Evolutionary conservation across 2,113 vertebrate species (phyloP), one percentile per base, ranked within the genome.

Genomic region (Illadopsis cleaveri): DNA sequence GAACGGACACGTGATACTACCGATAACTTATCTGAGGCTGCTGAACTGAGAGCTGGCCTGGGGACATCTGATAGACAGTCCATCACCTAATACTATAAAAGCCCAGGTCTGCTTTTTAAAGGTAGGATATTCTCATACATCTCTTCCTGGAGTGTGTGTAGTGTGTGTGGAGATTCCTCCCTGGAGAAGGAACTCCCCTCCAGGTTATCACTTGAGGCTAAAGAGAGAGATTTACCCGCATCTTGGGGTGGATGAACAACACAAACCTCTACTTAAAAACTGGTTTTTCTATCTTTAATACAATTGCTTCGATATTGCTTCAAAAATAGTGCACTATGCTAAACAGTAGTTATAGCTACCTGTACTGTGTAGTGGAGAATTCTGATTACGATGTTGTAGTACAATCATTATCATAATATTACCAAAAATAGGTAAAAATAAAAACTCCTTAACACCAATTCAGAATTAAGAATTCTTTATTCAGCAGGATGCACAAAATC

Each of bases 291-390:
- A 35, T 10, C 19, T 66, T 54, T 42, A 38, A 5, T 38, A 30
- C 38, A 12, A 30, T 10, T 45, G 24, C 20, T 38, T 53, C 0
- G 0, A 15, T 38, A 21, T 24, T 38, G 11, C 38, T 68, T 38
- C 16, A 68, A 68, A 60, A 45, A n/a, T 6, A 35, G 24, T 28
- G 20, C 28, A 17, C 16, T 33, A 15, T 19, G 13, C 23, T 21
- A 5, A 14, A 11, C 37, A 38, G 9, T 40, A 47, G 20, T n/a
- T 82, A 25, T 4, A 73, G 28, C 28, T n/a, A 30, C 33, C 20
- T 45, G 11, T 30, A 25, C 9, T 28, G 10, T 33, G 33, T 22
- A 9, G 23, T n/a, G 20, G 33, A 19, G 28, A 66, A 45, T 38
- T 38, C 53, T 38, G 61, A 60, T 22, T 25, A 19, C 17, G 16